Base-by-base conservation (phyloP, 1,140 invertebrate genomes). In the Drosophila littoralis region DNA sequence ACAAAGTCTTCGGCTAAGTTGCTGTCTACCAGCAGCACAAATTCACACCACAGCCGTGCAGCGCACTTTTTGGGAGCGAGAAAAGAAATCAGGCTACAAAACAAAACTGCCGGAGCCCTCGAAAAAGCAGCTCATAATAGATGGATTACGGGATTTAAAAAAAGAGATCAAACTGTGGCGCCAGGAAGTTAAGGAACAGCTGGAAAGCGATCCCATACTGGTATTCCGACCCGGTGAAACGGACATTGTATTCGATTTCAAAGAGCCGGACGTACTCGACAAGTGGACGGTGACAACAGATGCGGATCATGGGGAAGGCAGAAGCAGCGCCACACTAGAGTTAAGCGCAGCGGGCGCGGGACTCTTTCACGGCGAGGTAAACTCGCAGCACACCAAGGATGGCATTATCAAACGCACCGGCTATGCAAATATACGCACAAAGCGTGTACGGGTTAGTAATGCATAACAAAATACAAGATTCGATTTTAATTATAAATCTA, bases 241-340 rank as follows among this genome's bases (percentile, higher is more conserved):
- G 1, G 95, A 97, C 86, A 90, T 96, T 35, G 58, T 95, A 2
- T 97, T 95, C 94, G 93, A 93, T 74, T 97, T 97, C 91, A 93
- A 94, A 65, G 92, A 94, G 33, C 91, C 94, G 9, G 91, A 95
- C 38, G 94, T 94, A 7, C 75, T 98, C 10, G 93, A 97, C 1
- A 93, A 95, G 32, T 98, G 97, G 96, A 92, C 95, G 22, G 93
- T 95, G 0, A 96, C 96, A 0, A 92, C 93, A 51, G 98, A 99
- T 91, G 95, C 93, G 59, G 97, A 98, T 92, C 95, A 97, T 86
- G 94, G 95, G 63, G 94, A 97, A 85, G 98, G 98, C 4, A 95
- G 93, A 81, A 98, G 97, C 85, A 93, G 83, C 51, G 97, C 96
- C 68, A 92, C 82, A 43, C 92, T 96, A 7, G 93, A 94, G 52